These are phyloP conservation scores for Trissolcus basalis DNA, from an alignment of 1,140 invertebrate genomes.

Conservation along the genomic window DNA sequence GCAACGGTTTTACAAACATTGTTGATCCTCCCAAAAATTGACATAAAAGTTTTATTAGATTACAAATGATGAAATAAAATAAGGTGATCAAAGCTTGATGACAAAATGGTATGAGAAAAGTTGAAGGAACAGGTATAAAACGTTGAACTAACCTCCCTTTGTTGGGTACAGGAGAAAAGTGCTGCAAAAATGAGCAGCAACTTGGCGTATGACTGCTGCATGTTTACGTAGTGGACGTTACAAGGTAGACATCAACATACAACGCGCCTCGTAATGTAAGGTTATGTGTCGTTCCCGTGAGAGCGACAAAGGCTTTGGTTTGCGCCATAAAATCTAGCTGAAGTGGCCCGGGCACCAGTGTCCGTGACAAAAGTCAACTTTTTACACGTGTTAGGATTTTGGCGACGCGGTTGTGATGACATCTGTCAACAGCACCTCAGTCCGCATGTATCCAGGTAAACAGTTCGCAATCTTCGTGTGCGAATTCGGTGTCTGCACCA, in stretches of 20 bases:
- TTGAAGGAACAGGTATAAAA: background rate
- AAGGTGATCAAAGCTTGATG: too few relatives aligned
- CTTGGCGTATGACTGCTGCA: background rate
- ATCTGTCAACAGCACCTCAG: slow-evolving; percentile 4
- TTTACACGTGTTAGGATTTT: slow-evolving; percentile 4
- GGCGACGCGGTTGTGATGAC: background rate
- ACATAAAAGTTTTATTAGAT: too few relatives aligned
- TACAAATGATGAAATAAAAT: too few relatives aligned
- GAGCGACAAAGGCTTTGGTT: background rate
- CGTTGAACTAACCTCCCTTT: background rate
- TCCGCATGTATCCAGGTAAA: background rate
- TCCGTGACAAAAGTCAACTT: too few relatives aligned
- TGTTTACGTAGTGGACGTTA: background rate
- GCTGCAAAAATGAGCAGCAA: background rate
- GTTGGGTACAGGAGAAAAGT: background rate
- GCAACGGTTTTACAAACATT: too few relatives aligned
- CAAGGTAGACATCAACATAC: background rate
- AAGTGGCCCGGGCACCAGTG: too few relatives aligned
- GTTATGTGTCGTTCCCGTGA: background rate
- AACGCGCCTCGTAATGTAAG: background rate
- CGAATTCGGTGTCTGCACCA: too few relatives aligned
- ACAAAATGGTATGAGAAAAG: background rate
- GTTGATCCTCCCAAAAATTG: too few relatives aligned
- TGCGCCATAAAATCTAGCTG: background rate
- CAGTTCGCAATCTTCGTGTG: background rate